Conservation (phyloP, 2,797 vertebrate genomes). For the Spinibarbus caldwelli region DNA sequence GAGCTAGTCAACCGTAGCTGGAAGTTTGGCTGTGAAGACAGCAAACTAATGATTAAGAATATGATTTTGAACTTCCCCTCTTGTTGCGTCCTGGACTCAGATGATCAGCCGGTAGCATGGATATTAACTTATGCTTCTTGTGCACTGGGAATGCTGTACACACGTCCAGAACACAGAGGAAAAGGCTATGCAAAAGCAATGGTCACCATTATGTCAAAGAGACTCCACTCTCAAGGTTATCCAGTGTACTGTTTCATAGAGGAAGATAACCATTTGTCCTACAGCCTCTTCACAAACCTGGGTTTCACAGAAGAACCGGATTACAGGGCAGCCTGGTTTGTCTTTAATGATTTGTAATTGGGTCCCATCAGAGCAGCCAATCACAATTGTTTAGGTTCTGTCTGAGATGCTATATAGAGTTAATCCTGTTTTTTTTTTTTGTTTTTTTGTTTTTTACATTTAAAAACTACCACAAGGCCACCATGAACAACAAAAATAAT, state of each 20-base stretch:
- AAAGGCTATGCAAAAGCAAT: slow-evolving; percentile 63
- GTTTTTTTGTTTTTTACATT: not conserved
- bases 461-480: not conserved
- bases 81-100: slow-evolving; percentile 56
- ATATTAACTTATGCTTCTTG: slow-evolving; percentile 53
- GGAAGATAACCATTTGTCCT: slow-evolving; percentile 52
- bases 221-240: slow-evolving; percentile 48
- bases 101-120: slow-evolving; percentile 58
- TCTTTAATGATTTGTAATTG: slow-evolving; percentile 28
- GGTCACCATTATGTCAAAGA: slow-evolving; percentile 50
- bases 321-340: slow-evolving; percentile 63
- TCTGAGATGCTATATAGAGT: not conserved
- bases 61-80: slow-evolving; percentile 56
- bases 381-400: not conserved
- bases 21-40: slow-evolving; percentile 55
- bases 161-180: slow-evolving; percentile 57
- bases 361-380: not conserved
- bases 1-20: slow-evolving; percentile 56
- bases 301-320: slow-evolving; percentile 54
- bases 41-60: slow-evolving; percentile 46
- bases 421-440: no score
- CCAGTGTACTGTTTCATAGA: slow-evolving; percentile 62
- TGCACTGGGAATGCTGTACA: slow-evolving; percentile 61
- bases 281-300: slow-evolving; percentile 54
- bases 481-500: not conserved